Base-by-base conservation (phyloP, 2,888 invertebrate species). In the Agriopis aurantiaria region DNA sequence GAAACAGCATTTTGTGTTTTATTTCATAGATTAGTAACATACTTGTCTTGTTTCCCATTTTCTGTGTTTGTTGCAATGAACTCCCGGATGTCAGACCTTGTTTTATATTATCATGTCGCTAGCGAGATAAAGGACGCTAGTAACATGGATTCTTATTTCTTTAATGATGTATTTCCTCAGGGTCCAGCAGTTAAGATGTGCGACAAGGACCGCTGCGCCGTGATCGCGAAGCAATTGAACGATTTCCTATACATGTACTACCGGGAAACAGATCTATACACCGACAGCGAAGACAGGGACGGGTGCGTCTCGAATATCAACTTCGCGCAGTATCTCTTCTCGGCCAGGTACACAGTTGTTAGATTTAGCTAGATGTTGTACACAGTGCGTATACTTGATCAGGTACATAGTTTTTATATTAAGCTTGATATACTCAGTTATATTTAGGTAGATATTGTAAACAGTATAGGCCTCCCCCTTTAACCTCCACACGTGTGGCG, bases 171-270 rank as follows among this genome's bases (percentile, higher is more conserved):
- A 1, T 12, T 7, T 40, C 43, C 4, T 8, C 85, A 97, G 97
- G 95, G 96, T 75, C 97, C 97, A 14, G 96, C 96, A 78, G 95
- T 95, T 69, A 96, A 97, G 89, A 95, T 97, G 85, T 95, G 96
- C 80, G 96, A 96, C 84, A 98, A 98, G 90, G 98, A 98, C 88
- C 95, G 97, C 40, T 97, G 97, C 71, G 98, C 98, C 1, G 96
- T 98, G 79, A 96, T 97, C 62, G 97, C 98, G 1, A 98, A 97
- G 88, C 96, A 97, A 80, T 93, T 97, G 62, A 97, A 97, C 84
- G 98, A 98, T 88, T 98, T 97, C 89, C 95, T 98, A 62, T 97
- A 97, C 91, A 94, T 97, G 81, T 98, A 98, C 90, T 97, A 97
- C 85, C 95, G 96, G 65, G 98, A 98, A 89, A 98, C 98, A 0